Evolutionary conservation across 2,888 invertebrate species (phyloP), one percentile per base, ranked within the genome.

Genomic region (Tiliacea citrago): DNA sequence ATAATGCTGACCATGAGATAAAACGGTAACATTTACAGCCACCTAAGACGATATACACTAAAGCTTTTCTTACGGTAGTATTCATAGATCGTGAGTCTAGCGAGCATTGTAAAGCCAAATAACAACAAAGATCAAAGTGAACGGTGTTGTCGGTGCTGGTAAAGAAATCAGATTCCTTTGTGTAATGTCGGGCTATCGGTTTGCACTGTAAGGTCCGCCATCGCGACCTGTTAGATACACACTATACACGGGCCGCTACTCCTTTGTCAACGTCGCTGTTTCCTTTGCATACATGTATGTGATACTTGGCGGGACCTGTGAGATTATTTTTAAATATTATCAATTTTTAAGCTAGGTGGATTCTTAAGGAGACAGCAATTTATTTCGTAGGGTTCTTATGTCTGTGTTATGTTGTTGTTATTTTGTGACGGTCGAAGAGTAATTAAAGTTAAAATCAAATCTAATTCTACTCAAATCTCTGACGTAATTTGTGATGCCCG

Each of bases 81-180:
- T 51, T 68, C 18, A 13, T 2, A 3, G 10, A 0, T 29, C 3
- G 2, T 16, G 10, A 21, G 9, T 24, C 0, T 7, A 67, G 51
- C 47, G 13, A 62, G 75, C 53, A 68, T 65, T 72, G 76, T 70
- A 72, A 55, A 66, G 35, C 51, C 16, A 60, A 60, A 49, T 12
- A 12, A 13, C 1, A 16, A 66, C 9, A 58, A 10, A 12, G 24
- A 53, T 72, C 65, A 55, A 29, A 16, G n/a, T 12, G 0, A 21
- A 47, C 35, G 49, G 60, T 68, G 39, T 63, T 68, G 35, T 29
- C 12, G 45, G 73, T 73, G 63, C 5, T 35, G 68, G 75, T 73
- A 24, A 75, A 83, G 78, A 68, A 85, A 83, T 82, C 80, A 51
- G 80, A 79, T 85, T 80, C 77, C 83, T 83, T 83, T 83, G 83